Conservation (phyloP, 2,888 invertebrate species). For the Cryptus armator region DNA sequence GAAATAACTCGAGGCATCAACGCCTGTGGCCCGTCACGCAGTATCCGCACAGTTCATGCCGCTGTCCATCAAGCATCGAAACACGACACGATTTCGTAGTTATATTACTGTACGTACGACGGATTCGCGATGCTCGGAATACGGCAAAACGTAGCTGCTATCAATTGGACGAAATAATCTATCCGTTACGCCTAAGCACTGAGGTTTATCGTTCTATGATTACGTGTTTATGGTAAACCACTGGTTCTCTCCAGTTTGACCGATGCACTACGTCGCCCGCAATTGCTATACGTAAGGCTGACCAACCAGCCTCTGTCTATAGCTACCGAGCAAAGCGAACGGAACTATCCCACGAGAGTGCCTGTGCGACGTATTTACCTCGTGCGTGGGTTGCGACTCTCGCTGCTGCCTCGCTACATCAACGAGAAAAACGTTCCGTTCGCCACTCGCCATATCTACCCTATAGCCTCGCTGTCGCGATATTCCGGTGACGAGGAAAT, state of each 20-base stretch:
- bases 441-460: neutral
- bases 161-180: neutral
- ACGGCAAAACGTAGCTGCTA: neutral
- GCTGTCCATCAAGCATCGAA: slow-evolving; percentile 10
- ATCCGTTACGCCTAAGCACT: neutral
- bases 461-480: neutral
- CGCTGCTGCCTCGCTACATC: neutral
- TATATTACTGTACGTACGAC: neutral
- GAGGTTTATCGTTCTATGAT: neutral
- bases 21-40: neutral
- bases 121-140: neutral
- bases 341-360: neutral
- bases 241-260: neutral
- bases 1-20: slow-evolving; percentile 23
- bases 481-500: neutral
- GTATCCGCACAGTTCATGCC: neutral
- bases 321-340: neutral
- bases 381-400: neutral
- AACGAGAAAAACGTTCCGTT: neutral
- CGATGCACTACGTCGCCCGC: neutral
- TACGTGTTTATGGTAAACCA: neutral
- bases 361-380: neutral
- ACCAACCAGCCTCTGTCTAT: neutral
- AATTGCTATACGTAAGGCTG: neutral
- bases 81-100: neutral